Base-by-base conservation (phyloP, 1,140 invertebrate species). In the Tetramorium parvispinum region DNA sequence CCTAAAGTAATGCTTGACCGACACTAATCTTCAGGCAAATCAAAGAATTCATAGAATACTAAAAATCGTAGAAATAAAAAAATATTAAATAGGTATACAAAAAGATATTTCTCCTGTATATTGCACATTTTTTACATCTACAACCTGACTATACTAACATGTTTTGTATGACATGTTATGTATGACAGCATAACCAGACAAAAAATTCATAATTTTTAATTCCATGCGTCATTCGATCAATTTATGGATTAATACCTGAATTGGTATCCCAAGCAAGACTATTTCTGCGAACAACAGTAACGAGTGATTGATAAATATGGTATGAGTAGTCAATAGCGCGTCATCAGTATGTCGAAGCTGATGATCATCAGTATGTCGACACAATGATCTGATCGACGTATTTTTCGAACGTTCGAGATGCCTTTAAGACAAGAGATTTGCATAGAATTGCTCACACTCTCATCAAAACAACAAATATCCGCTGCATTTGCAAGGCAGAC, bases 381-480 rank as follows among this genome's bases (percentile, higher is more conserved):
- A 18, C 5, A 76, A 85, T 65, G 85, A 91, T 76, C 57, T 73
- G 73, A 75, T 81, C 77, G 49, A 37, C 53, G 85, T 85, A 49
- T 79, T 79, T 81, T 76, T 85, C 63, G 77, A 59, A 70, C 43
- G 53, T 49, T n/a, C 65, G 63, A 79, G 61, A 87, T 85, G 40
- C 61, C 57, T 71, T 46, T 73, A 57, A 59, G 43, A 76, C 59
- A 53, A 71, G 63, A 88, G 71, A 81, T 57, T 77, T 66, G 40
- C 61, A n/a, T 24, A 85, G 32, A 63, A 82, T 65, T 70, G 76
- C 27, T 76, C 76, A 51, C 49, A 70, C 18, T 81, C 90, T 87
- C 90, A 90, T 91, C 90, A 81, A 73, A 73, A 40, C 63, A 57
- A 77, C 85, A 91, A 90, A 91, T 91, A 91, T 90, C 83, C 63